A percentile compares a stretch with the other conserved stretches of the same genome.
These are phyloP conservation scores for Drosophila meridionalis DNA, from an alignment of 2,888 invertebrate genomes.

Conservation along the genomic window DNA sequence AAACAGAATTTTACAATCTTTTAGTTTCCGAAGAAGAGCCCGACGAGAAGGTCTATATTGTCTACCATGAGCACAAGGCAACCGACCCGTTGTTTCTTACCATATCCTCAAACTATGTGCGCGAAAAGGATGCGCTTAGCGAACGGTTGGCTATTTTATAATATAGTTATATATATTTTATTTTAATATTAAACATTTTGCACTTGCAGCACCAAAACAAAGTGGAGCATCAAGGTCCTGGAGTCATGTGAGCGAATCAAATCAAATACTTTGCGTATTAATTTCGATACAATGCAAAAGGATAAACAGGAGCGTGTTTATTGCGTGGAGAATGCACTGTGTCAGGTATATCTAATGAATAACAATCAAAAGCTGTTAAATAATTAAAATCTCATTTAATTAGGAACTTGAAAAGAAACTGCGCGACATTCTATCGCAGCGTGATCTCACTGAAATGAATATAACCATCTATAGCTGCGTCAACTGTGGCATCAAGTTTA, in stretches of 20 bases:
- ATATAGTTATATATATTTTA: not conserved
- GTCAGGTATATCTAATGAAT: conserved; percentile 84
- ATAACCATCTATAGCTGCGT: conserved; percentile 87
- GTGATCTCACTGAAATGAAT: conserved; percentile 86
- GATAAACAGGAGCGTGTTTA: conserved; percentile 87
- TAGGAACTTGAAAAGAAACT: conserved; percentile 86
- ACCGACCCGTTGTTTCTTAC: conserved; percentile 85
- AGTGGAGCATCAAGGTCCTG: conserved; percentile 86
- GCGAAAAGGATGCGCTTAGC: conserved; percentile 86
- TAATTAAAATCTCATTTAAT: not conserved
- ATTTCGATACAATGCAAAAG: conserved; percentile 88
- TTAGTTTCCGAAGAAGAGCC: conserved; percentile 84
- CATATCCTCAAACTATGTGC: conserved; percentile 86
- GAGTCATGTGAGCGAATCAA: conserved; percentile 86
- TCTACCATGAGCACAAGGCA: conserved; percentile 69
- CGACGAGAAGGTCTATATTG: conserved; percentile 84
- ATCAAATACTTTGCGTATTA: conserved; percentile 86
- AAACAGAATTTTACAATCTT: not conserved
- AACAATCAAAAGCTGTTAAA: not conserved
- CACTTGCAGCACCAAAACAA: conserved; percentile 82
- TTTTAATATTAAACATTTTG: not conserved
- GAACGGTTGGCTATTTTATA: conserved; percentile 72
- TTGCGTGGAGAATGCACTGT: conserved; percentile 86
- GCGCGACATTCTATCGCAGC: conserved; percentile 85
- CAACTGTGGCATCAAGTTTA: conserved; percentile 88